Conservation (phyloP, 1,140 invertebrate genomes). For the Euura saliciscinereae region DNA sequence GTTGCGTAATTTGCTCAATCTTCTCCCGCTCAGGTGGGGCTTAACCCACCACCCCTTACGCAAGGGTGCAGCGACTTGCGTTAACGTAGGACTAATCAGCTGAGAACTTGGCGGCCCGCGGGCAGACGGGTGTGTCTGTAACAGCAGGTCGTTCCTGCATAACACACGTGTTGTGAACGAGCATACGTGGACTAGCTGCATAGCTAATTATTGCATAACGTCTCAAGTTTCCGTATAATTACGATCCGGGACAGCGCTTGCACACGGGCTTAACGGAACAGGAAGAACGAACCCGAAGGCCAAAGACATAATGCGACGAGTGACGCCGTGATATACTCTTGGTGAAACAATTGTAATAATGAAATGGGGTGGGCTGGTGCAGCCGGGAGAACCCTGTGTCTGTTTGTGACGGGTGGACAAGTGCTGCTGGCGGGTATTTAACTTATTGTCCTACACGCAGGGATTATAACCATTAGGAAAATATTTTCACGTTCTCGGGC, state of each 20-base stretch:
- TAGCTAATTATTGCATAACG: no score
- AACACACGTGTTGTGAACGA: no score
- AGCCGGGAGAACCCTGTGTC: conserved; percentile 13
- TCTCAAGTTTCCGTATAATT: no score
- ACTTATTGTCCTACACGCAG: conserved; percentile 51
- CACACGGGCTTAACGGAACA: no score
- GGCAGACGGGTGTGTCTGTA: conserved; percentile 12
- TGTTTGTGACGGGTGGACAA: conserved; percentile 46
- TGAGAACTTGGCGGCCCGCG: conserved; percentile 26
- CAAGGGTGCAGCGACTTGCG: neutral
- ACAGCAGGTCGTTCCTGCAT: no score
- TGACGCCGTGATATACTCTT: neutral
- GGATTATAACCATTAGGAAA: conserved; percentile 51
- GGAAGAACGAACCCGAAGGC: no score
- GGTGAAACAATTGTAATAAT: neutral
- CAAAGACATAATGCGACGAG: no score
- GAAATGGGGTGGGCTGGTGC: neutral
- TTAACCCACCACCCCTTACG: neutral
- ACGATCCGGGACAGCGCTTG: no score
- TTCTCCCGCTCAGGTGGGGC: neutral
- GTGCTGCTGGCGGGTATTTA: conserved; percentile 51
- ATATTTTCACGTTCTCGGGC: conserved; percentile 46
- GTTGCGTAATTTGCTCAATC: neutral
- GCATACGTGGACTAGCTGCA: no score
- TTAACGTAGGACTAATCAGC: conserved; percentile 32